These are phyloP conservation scores for Peucedramus taeniatus DNA, from an alignment of 2,113 vertebrate species.

Conservation along the genomic window DNA sequence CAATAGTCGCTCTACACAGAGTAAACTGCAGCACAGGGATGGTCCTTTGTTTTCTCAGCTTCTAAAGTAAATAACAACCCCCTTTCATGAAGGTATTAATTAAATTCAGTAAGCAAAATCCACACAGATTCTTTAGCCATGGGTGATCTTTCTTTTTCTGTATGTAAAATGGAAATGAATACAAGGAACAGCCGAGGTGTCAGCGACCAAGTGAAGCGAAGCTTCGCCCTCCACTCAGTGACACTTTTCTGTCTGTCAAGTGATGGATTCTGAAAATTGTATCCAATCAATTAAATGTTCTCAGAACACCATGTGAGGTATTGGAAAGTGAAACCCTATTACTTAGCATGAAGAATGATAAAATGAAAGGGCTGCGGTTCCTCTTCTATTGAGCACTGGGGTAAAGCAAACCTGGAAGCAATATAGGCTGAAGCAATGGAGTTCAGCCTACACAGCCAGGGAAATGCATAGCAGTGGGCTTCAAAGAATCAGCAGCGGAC, in stretches of 20 bases:
- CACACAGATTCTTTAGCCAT: background rate
- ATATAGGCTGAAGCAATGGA: background rate
- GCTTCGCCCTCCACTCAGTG: background rate
- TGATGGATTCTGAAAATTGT: background rate
- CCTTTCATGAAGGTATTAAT: background rate
- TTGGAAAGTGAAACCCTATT: background rate
- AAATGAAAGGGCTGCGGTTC: background rate
- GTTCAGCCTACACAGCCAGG: background rate
- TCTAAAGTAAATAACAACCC: conserved; percentile 6
- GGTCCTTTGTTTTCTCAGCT: background rate
- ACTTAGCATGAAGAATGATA: background rate
- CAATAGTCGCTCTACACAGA: background rate
- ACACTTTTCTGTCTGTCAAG: background rate
- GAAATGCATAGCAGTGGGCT: background rate
- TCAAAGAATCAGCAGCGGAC: background rate
- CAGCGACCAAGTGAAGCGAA: conserved; percentile 26
- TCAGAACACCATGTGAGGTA: background rate
- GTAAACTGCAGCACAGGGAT: background rate
- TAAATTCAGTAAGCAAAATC: background rate
- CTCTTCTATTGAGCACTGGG: background rate
- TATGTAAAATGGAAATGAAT: conserved; percentile 19
- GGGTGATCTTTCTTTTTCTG: background rate
- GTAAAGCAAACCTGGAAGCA: background rate
- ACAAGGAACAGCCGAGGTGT: background rate
- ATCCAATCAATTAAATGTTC: background rate